Conservation (phyloP, 2,797 vertebrate species). For the Mico argentatus region DNA sequence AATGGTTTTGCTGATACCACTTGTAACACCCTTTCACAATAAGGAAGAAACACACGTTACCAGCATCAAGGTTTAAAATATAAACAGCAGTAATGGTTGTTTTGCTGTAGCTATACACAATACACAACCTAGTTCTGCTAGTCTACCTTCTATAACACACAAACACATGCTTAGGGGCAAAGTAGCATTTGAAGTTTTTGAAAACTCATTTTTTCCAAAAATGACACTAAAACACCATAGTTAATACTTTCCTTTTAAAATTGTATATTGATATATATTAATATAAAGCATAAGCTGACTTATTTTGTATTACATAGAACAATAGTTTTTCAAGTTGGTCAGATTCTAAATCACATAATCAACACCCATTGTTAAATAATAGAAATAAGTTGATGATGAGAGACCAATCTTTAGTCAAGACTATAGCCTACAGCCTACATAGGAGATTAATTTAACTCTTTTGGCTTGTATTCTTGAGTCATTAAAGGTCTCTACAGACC, state of each 20-base stretch:
- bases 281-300: not conserved
- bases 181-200: not conserved
- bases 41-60: slow-evolving; percentile 78
- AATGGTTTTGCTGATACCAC: slow-evolving; percentile 75
- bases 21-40: slow-evolving; percentile 71
- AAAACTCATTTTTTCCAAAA: slow-evolving; percentile 32
- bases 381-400: not conserved
- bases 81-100: slow-evolving; percentile 40
- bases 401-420: not conserved
- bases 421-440: not conserved
- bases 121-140: not conserved
- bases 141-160: not conserved
- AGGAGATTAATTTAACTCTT: not conserved
- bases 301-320: not conserved
- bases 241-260: not conserved
- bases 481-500: not conserved
- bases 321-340: slow-evolving; percentile 9
- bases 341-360: not conserved
- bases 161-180: slow-evolving; percentile 2
- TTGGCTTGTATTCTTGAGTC: not conserved
- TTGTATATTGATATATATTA: not conserved
- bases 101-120: slow-evolving; percentile 37
- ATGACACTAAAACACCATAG: slow-evolving; percentile 2
- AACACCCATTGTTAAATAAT: not conserved
- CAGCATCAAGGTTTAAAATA: slow-evolving; percentile 67